Evolutionary conservation across 2,888 invertebrate species (phyloP).

Genomic region (Epinotia demarniana): DNA sequence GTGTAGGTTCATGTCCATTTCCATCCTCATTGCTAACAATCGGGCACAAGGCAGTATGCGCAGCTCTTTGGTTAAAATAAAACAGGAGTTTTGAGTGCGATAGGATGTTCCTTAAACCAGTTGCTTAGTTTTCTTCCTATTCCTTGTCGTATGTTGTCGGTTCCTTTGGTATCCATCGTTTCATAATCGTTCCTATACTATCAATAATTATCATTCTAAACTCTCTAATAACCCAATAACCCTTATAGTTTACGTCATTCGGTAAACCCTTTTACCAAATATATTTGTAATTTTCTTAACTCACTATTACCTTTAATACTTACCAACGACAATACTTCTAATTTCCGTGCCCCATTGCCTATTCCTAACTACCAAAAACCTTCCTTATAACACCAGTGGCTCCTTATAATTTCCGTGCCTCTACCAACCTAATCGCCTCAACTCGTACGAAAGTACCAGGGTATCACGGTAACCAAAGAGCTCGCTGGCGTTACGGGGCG

Average conservation of each 20-base stretch:
- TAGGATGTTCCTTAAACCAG: neutral
- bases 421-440: neutral
- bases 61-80: conserved; percentile 39
- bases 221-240: neutral
- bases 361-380: neutral
- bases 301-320: neutral
- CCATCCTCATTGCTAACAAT: conserved; percentile 31
- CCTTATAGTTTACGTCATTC: neutral
- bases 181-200: neutral
- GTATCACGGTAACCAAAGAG: conserved; percentile 49
- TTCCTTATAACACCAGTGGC: neutral
- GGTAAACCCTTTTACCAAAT: neutral
- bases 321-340: neutral
- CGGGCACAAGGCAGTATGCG: conserved; percentile 41
- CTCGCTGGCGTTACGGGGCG: conserved; percentile 52
- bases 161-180: neutral
- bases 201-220: neutral
- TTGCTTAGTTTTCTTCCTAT: neutral
- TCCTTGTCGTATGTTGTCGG: neutral
- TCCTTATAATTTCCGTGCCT: neutral
- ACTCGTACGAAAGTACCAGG: conserved; percentile 6
- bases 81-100: neutral
- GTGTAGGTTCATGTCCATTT: conserved; percentile 37
- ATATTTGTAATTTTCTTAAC: neutral
- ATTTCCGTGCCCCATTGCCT: neutral